These are phyloP conservation scores for Tachycineta bicolor DNA, from an alignment of 2,113 vertebrate species.

Conservation along the genomic window DNA sequence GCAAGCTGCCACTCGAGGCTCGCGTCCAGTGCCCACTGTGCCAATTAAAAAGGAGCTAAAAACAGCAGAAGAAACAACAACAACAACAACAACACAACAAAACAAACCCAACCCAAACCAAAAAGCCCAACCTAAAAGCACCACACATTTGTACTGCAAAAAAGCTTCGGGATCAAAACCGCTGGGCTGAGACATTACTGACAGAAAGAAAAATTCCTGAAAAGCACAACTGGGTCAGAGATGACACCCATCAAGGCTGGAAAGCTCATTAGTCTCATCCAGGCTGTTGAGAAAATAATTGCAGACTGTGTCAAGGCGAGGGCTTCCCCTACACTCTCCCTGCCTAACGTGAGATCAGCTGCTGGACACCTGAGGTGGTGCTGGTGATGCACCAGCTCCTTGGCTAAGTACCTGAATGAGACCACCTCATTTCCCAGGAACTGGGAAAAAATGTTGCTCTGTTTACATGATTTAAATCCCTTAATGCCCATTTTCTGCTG, in stretches of 20 bases:
- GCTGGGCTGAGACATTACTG: neutral
- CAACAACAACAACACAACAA: neutral
- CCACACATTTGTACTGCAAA: neutral
- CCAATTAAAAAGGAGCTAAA: conserved; percentile 17
- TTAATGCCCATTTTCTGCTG: neutral
- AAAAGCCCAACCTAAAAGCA: neutral
- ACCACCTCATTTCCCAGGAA: neutral
- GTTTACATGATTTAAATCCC: neutral
- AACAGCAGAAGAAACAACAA: neutral
- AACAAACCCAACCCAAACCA: neutral
- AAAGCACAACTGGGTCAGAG: neutral
- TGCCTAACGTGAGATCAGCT: neutral
- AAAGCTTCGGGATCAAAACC: neutral
- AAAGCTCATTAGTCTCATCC: neutral
- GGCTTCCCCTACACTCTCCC: neutral
- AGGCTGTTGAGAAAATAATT: neutral
- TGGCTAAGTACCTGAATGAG: neutral
- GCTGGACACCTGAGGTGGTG: neutral
- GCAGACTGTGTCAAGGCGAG: neutral
- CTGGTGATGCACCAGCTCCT: neutral
- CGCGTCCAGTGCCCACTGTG: fast-evolving
- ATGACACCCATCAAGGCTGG: neutral
- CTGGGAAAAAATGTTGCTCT: neutral
- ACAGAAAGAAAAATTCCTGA: neutral
- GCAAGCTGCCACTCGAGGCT: neutral